These are phyloP conservation scores for Gavia stellata DNA, from an alignment of 2,113 vertebrate species.

Conservation along the genomic window DNA sequence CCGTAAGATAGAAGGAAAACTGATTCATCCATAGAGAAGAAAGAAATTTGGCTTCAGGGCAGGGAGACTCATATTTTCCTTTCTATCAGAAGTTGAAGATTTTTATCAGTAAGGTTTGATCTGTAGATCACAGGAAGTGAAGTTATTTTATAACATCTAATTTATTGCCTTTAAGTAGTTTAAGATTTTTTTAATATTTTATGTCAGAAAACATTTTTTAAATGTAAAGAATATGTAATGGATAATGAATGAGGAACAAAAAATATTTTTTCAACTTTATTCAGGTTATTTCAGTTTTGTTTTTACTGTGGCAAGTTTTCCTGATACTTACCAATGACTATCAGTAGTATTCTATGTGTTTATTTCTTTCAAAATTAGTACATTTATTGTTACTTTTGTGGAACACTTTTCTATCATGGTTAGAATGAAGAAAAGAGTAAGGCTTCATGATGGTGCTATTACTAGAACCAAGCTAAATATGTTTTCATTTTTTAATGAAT, in stretches of 20 bases:
- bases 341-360: not conserved
- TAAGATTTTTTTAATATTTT: too few species aligned
- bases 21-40: not conserved
- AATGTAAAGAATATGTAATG: too few species aligned
- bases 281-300: not conserved
- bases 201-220: too few species aligned
- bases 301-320: not conserved
- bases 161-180: too few species aligned
- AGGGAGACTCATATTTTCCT: not conserved
- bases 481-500: not conserved
- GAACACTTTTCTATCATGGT: accelerated
- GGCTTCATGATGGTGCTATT: not conserved
- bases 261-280: not conserved
- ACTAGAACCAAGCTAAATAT: not conserved
- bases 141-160: too few species aligned
- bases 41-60: not conserved
- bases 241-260: too few species aligned
- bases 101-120: not conserved
- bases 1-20: not conserved
- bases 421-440: not conserved
- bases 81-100: not conserved
- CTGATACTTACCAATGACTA: not conserved
- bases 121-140: not conserved
- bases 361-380: not conserved
- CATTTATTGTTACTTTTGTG: not conserved